Base-by-base conservation (phyloP, 2,888 invertebrate species). In the Clistopyga incitator region DNA sequence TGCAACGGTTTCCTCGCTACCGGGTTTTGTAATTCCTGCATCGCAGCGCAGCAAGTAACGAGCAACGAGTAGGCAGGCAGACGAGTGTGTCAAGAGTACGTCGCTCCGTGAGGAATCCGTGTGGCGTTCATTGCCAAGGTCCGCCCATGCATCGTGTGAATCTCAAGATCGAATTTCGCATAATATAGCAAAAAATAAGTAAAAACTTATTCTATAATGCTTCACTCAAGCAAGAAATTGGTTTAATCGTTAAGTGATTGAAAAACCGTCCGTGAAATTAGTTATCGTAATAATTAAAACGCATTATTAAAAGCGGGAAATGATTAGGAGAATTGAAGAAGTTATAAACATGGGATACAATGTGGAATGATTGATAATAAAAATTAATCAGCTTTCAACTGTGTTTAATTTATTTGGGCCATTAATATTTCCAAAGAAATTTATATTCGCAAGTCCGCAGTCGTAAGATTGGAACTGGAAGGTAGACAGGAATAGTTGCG, bases 21-120 rank as follows among this genome's bases (percentile, higher is more conserved):
- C 47, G 59, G 72, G 72, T 74, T 74, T 74, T 74, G 72, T 74
- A 74, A 74, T 74, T 74, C 72, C 72, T 47, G 34, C 71, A 59
- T 72, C 71, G 71, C 45, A 6, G 45, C 11, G 29, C 29, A 29
- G 25, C 45, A 61, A 56, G 45, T 45, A 72, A 72, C 72, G 59
- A 74, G 72, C 47, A 61, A 18, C 47, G 72, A 18, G 72, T 59
- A 34, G 59, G n/a, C 56, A 18, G 71, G 71, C 71, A 72, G 71
- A 72, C 59, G 59, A 61, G 72, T 74, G 61, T 74, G 72, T 74
- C 72, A 74, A 74, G 59, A 61, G 59, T 74, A 61, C 72, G 61
- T 74, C 45, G 72, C 59, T 59, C 59, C 15, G 72, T 47, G 61
- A 59, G 72, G 59, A 59, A 74, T 74, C 72, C 61, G 29, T 45